A percentile compares a stretch with the other conserved stretches of the same genome.
Conservation (phyloP, 2,113 vertebrate species). For the Syrrhaptes paradoxus region DNA sequence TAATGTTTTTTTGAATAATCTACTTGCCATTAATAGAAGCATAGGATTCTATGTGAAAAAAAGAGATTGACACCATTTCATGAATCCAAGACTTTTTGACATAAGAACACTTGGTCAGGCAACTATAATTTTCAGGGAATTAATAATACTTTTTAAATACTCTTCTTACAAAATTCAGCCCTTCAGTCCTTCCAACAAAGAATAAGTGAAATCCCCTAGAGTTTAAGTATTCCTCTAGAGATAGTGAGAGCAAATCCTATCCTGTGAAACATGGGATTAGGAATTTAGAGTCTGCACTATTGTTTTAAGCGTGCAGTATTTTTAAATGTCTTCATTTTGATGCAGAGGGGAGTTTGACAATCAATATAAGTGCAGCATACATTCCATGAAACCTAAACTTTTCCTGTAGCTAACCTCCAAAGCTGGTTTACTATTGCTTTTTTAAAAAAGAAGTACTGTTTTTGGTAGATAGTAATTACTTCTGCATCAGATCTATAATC, state of each 20-base stretch:
- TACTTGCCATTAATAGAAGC: not conserved
- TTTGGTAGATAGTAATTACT: not conserved
- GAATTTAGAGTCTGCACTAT: not conserved
- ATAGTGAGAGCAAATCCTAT: not conserved
- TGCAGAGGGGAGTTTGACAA: not conserved
- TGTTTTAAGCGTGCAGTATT: not conserved
- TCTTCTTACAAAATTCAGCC: not conserved
- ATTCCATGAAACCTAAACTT: not conserved
- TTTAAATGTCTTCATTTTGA: not conserved
- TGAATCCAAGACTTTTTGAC: not conserved
- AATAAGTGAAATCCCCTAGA: not conserved
- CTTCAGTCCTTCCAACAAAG: not conserved
- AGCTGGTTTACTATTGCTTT: not conserved
- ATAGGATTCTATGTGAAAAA: not conserved
- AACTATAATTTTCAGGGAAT: not conserved
- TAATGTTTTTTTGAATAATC: slow-evolving; percentile 38
- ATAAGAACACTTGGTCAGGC: not conserved
- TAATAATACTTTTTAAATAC: not conserved
- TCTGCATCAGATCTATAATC: not conserved
- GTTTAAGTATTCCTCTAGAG: not conserved
- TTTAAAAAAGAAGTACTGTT: not conserved
- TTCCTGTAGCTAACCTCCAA: not conserved
- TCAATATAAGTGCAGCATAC: not conserved
- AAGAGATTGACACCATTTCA: not conserved
- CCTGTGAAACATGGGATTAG: not conserved